These are phyloP conservation scores for Drosophila nannoptera DNA, from an alignment of 1,140 invertebrate genomes.

Conservation along the genomic window DNA sequence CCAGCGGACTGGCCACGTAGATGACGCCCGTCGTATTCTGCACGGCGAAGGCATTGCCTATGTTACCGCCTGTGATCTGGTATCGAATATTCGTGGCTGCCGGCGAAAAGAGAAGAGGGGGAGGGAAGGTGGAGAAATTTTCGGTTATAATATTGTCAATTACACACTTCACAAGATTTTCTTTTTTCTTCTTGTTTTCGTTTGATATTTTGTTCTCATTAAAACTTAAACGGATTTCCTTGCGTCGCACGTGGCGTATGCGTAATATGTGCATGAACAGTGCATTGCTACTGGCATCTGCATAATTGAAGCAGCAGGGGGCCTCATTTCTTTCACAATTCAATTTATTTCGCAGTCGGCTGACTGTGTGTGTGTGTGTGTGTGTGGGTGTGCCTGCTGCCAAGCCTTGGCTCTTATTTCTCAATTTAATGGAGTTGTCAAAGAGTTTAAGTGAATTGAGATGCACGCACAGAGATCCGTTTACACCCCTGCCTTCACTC, in stretches of 20 bases:
- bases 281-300: slow-evolving; percentile 24
- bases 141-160: slow-evolving; percentile 9
- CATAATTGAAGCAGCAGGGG: slow-evolving; percentile 27
- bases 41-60: slow-evolving; percentile 87
- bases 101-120: slow-evolving; percentile 48
- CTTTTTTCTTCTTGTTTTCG: too few species aligned
- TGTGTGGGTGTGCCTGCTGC: slow-evolving; percentile 7
- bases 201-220: slow-evolving; percentile 14
- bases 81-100: slow-evolving; percentile 88
- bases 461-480: not conserved
- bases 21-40: slow-evolving; percentile 87
- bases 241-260: slow-evolving; percentile 31
- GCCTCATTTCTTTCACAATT: slow-evolving; percentile 24
- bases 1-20: slow-evolving; percentile 86
- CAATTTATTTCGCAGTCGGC: slow-evolving; percentile 29
- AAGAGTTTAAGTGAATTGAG: slow-evolving; percentile 12
- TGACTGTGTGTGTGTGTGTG: not conserved
- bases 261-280: slow-evolving; percentile 18
- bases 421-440: slow-evolving; percentile 32
- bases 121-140: not conserved
- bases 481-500: not conserved
- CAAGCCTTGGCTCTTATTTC: slow-evolving; percentile 7
- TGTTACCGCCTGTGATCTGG: slow-evolving; percentile 88
- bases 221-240: slow-evolving; percentile 20
- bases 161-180: not conserved